A percentile compares a stretch with the other conserved stretches of the same genome.
Evolutionary conservation across 2,797 vertebrate species (phyloP).

Genomic region (Liparis tanakae): DNA sequence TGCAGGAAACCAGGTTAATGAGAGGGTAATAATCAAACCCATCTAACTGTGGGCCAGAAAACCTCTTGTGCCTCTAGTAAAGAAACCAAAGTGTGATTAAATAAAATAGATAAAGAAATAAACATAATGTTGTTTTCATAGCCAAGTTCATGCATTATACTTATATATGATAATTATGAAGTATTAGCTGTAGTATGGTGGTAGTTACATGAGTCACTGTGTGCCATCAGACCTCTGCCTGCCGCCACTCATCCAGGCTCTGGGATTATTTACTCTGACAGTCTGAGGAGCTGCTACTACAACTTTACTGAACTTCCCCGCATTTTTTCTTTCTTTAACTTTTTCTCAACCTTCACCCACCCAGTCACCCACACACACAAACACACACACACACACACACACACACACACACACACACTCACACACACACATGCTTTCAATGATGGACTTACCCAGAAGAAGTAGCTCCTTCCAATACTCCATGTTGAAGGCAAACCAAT

Average conservation of each 20-base stretch:
- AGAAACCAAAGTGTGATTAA: background rate
- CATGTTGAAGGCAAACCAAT: conserved; percentile 51
- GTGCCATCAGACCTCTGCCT: background rate
- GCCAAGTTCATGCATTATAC: background rate
- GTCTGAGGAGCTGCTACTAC: background rate
- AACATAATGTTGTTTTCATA: background rate
- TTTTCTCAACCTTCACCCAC: background rate
- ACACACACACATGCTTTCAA: conserved; percentile 4
- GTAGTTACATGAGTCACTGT: background rate
- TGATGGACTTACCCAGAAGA: conserved; percentile 68
- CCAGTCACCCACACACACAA: background rate
- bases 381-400: conserved; percentile 5
- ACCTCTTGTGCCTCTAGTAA: too few relatives aligned
- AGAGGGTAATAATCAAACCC: background rate
- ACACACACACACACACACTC: background rate
- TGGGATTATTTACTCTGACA: background rate
- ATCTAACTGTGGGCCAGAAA: background rate
- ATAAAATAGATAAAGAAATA: background rate
- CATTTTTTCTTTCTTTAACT: background rate
- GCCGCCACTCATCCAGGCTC: background rate
- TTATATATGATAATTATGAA: background rate
- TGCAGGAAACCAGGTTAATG: background rate
- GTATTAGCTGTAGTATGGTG: background rate
- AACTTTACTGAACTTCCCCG: background rate
- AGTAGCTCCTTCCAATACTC: conserved; percentile 49